phyloP scores from a whole-genome alignment of 2,888 invertebrate genomes.

The Volucella inanis region DNA sequence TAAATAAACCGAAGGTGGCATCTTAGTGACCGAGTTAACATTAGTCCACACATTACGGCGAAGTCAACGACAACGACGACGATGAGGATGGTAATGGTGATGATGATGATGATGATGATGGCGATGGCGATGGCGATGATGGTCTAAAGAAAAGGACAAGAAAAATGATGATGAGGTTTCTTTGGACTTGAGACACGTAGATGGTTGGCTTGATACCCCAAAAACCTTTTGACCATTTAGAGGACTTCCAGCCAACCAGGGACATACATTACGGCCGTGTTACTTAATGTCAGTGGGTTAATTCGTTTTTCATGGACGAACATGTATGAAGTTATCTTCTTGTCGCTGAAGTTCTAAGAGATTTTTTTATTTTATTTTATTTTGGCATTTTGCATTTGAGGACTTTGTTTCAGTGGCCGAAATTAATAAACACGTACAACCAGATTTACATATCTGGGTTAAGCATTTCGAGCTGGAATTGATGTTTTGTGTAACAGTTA shows the following conservation, averaged over 20 bases:
- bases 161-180: conserved; percentile 1
- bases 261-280: conserved; percentile 1
- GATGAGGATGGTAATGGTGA: not conserved
- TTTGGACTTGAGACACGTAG: conserved; percentile 21
- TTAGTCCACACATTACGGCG: conserved; percentile 1
- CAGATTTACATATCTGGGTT: not conserved
- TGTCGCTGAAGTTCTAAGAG: conserved; percentile 31
- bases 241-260: conserved; percentile 6
- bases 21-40: conserved; percentile 60
- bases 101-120: not conserved
- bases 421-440: conserved; percentile 30
- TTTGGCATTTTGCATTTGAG: not conserved
- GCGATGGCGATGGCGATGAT: not conserved
- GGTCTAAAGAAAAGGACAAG: not conserved
- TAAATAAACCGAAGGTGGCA: conserved; percentile 56
- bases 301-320: conserved; percentile 16
- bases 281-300: conserved; percentile 36
- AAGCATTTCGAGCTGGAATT: not conserved
- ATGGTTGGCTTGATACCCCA: conserved; percentile 51
- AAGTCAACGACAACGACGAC: no score
- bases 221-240: conserved; percentile 38
- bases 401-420: not conserved
- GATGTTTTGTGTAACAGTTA: no score
- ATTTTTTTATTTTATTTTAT: conserved; percentile 22
- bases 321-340: conserved; percentile 32